phyloP scores from a whole-genome alignment of 2,888 invertebrate species.

The Neoaliturus tenellus region DNA sequence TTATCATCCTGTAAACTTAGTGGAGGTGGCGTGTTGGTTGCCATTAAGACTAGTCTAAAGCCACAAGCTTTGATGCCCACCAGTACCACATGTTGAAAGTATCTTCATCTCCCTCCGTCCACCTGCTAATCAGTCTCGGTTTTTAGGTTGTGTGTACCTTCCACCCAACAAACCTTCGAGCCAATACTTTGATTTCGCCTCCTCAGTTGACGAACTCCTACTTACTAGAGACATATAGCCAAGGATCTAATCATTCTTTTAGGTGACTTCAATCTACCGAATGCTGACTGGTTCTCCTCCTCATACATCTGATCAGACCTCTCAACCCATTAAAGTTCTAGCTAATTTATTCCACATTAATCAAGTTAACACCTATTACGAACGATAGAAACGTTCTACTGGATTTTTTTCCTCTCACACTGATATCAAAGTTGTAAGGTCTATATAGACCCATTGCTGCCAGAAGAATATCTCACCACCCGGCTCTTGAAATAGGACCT shows the following conservation, averaged over 20 bases:
- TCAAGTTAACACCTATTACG: neutral
- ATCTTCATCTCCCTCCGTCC: too few species aligned
- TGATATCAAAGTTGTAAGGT: neutral
- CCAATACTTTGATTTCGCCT: too few species aligned
- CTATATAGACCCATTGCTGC: neutral
- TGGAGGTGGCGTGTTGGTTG: too few species aligned
- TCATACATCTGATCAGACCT: neutral
- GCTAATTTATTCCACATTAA: neutral
- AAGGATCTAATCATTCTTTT: neutral
- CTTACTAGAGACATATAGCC: too few species aligned
- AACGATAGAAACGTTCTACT: neutral
- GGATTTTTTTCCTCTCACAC: neutral
- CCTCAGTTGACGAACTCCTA: too few species aligned
- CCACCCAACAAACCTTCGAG: too few species aligned
- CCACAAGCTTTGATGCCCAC: too few species aligned
- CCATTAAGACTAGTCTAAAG: too few species aligned
- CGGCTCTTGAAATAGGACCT: neutral
- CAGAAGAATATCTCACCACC: neutral
- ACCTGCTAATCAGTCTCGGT: too few species aligned
- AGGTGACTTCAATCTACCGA: neutral
- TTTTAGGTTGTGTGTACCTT: too few species aligned
- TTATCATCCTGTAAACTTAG: too few species aligned
- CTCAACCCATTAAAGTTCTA: neutral
- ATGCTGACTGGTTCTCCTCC: neutral
- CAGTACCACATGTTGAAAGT: too few species aligned